A percentile compares a stretch with the other conserved stretches of the same genome.
These are phyloP conservation scores for Centropristis striata DNA, from an alignment of 2,113 vertebrate species.

Conservation along the genomic window DNA sequence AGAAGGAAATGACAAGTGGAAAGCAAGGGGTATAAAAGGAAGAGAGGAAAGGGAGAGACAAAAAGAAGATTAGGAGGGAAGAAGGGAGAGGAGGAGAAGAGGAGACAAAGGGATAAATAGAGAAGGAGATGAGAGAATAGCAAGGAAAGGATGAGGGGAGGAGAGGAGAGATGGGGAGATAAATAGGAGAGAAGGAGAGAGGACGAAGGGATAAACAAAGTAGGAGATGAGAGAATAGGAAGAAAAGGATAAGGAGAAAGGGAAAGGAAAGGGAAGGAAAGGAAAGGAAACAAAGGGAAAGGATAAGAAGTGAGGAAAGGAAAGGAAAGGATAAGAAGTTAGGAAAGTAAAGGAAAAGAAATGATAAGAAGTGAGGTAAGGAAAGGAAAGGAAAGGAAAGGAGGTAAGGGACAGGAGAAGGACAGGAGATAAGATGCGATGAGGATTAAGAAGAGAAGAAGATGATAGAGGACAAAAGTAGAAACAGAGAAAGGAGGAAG, in stretches of 20 bases:
- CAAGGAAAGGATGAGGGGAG: constrained; percentile 18
- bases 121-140: background rate
- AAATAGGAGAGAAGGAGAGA: background rate
- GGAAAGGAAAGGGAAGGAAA: background rate
- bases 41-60: no score
- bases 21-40: no score
- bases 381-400: no score
- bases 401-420: background rate
- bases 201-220: background rate
- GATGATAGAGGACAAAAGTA: background rate
- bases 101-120: background rate
- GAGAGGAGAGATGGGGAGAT: background rate
- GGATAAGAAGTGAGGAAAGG: background rate
- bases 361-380: background rate
- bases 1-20: no score
- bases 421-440: no score
- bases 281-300: background rate
- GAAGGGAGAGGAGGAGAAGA: constrained; percentile 23
- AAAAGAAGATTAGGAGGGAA: no score
- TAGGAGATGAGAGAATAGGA: background rate
- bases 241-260: no score
- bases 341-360: background rate
- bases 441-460: background rate
- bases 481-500: background rate
- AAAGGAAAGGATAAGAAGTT: background rate